Evolutionary conservation across 2,797 vertebrate genomes (phyloP).

Genomic region (Kryptopterus vitreolus): DNA sequence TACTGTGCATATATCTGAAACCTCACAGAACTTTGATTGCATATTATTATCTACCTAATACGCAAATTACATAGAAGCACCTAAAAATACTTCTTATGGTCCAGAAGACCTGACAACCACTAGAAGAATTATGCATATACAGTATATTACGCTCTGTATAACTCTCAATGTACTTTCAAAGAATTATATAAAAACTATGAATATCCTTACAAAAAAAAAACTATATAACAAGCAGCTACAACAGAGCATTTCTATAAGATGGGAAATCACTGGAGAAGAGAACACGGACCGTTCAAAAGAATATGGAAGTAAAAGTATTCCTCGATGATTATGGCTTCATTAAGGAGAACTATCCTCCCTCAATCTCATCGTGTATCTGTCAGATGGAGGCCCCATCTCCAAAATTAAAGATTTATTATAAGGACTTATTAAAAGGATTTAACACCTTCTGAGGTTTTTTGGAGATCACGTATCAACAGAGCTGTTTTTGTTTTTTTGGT

Average conservation of each 20-base stretch:
- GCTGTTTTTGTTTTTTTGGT: no score
- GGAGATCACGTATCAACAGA: no score
- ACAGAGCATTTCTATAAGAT: background rate
- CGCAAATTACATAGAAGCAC: background rate
- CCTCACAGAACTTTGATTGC: background rate
- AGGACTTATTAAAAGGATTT: no score
- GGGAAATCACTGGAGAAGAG: background rate
- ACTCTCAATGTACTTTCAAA: background rate
- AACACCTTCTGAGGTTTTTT: no score
- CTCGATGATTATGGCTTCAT: no score
- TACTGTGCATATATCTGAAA: background rate
- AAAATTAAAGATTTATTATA: no score
- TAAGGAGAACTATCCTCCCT: no score
- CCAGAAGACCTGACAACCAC: background rate
- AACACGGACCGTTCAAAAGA: background rate
- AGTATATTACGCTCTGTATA: background rate
- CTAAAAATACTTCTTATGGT: background rate
- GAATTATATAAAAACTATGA: background rate
- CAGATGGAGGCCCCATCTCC: no score
- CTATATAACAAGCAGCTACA: background rate
- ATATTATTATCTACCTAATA: background rate
- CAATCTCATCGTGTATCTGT: no score
- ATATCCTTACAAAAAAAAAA: no score
- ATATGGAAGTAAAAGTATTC: background rate
- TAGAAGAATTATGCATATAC: no score